phyloP scores from a whole-genome alignment of 2,888 invertebrate species.

The Thymelicus acteon region DNA sequence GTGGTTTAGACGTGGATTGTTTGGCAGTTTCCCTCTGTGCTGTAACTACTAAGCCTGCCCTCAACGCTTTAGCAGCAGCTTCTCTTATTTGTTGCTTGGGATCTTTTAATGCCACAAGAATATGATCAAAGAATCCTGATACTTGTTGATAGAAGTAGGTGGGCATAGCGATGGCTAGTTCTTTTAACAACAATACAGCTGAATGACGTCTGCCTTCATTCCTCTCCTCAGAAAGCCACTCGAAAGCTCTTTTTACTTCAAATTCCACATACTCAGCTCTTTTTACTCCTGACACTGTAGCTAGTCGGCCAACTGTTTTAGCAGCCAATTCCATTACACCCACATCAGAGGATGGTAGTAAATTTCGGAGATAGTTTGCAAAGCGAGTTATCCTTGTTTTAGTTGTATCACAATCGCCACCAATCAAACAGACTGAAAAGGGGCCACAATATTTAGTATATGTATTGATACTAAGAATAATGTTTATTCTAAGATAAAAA shows the following conservation, averaged over 20 bases:
- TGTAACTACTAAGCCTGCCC: constrained; percentile 97
- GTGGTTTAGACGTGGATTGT: constrained; percentile 93
- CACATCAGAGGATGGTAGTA: constrained; percentile 95
- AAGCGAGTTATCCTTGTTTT: constrained; percentile 95
- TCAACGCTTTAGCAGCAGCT: constrained; percentile 96
- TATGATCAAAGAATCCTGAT: constrained; percentile 96
- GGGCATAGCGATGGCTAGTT: constrained; percentile 97
- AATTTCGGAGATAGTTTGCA: constrained; percentile 95
- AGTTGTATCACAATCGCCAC: constrained; percentile 96
- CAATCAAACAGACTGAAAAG: constrained; percentile 93
- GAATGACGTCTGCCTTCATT: constrained; percentile 96
- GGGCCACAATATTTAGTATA: neutral
- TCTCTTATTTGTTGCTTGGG: constrained; percentile 96
- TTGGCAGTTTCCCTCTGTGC: constrained; percentile 98
- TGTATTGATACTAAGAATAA: neutral
- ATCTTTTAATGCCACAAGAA: constrained; percentile 96
- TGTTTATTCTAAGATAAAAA: too few species aligned
- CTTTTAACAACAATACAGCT: constrained; percentile 95
- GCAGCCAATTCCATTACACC: constrained; percentile 98
- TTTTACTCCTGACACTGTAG: constrained; percentile 95
- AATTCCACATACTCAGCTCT: constrained; percentile 99
- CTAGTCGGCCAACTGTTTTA: constrained; percentile 96
- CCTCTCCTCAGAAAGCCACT: constrained; percentile 96
- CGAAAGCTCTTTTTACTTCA: constrained; percentile 97
- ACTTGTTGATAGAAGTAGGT: constrained; percentile 99